Evolutionary conservation across 2,888 invertebrate genomes (phyloP).

Genomic region (Rotaria socialis): DNA sequence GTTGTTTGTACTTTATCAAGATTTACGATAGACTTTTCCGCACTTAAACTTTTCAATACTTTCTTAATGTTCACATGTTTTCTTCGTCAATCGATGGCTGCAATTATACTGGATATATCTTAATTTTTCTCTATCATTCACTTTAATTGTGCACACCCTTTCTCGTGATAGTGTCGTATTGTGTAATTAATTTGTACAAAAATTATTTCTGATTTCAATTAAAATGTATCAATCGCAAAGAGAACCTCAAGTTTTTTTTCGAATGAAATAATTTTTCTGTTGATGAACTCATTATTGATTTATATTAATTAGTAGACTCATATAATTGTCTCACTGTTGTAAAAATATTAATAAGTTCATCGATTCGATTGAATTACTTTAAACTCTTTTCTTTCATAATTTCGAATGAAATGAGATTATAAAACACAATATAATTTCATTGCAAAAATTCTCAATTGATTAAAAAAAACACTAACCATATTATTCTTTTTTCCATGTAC

Average conservation of each 20-base stretch:
- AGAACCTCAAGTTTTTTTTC: constrained; percentile 82
- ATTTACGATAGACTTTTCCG: background rate
- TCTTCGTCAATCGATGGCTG: background rate
- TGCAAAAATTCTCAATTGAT: constrained; percentile 61
- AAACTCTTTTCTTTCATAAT: too few relatives aligned
- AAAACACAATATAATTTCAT: constrained; percentile 69
- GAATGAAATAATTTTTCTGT: constrained; percentile 73
- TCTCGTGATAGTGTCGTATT: constrained; percentile 50
- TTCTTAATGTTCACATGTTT: background rate
- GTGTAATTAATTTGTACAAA: constrained; percentile 48
- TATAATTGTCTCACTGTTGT: too few relatives aligned
- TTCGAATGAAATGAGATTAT: too few relatives aligned
- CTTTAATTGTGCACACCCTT: constrained; percentile 71
- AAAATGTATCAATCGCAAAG: constrained; percentile 71
- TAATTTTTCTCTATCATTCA: constrained; percentile 76
- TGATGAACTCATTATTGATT: constrained; percentile 69
- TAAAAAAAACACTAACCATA: constrained; percentile 51
- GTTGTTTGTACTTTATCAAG: background rate
- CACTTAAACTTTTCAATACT: background rate
- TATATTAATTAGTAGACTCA: constrained; percentile 58
- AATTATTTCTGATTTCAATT: constrained; percentile 63
- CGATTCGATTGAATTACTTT: constrained; percentile 61
- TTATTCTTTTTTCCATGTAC: too few relatives aligned
- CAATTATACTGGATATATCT: constrained; percentile 64
- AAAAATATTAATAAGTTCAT: too few relatives aligned